Percentiles rank a stretch among this genome's conserved stretches.
phyloP scores from a whole-genome alignment of 2,888 invertebrate species.

The Polyploca ridens region DNA sequence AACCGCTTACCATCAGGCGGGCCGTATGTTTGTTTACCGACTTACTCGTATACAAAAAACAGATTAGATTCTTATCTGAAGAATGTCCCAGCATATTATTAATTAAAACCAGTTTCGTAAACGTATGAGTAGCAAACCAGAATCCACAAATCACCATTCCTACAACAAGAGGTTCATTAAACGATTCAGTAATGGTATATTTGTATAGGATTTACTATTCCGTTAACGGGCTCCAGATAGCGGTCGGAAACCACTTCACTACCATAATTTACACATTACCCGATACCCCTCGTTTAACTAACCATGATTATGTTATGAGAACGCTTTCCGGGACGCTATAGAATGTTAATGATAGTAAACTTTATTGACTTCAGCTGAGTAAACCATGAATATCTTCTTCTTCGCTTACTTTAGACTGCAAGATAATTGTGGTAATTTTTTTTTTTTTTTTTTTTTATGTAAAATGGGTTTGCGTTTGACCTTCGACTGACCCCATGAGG shows the following conservation, averaged over 20 bases:
- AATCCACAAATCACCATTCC: constrained; percentile 25
- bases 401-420: too few species aligned
- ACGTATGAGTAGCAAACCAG: constrained; percentile 11
- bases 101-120: neutral
- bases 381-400: too few species aligned
- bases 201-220: constrained; percentile 39
- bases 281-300: constrained; percentile 11
- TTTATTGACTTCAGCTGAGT: neutral
- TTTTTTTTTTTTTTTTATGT: too few species aligned
- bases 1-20: too few species aligned
- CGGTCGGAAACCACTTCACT: constrained; percentile 9
- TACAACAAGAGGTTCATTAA: constrained; percentile 25
- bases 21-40: too few species aligned
- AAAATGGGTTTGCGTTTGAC: too few species aligned
- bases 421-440: too few species aligned
- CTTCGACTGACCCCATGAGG: too few species aligned
- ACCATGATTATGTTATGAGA: constrained; percentile 13
- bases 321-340: neutral
- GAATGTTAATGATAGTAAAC: neutral
- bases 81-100: too few species aligned
- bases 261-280: constrained; percentile 12
- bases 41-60: too few species aligned
- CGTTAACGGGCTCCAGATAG: constrained; percentile 24
- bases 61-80: too few species aligned
- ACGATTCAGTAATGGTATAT: constrained; percentile 35